These are phyloP conservation scores for Heliconius charithonia DNA, from an alignment of 2,888 invertebrate genomes.

Conservation along the genomic window DNA sequence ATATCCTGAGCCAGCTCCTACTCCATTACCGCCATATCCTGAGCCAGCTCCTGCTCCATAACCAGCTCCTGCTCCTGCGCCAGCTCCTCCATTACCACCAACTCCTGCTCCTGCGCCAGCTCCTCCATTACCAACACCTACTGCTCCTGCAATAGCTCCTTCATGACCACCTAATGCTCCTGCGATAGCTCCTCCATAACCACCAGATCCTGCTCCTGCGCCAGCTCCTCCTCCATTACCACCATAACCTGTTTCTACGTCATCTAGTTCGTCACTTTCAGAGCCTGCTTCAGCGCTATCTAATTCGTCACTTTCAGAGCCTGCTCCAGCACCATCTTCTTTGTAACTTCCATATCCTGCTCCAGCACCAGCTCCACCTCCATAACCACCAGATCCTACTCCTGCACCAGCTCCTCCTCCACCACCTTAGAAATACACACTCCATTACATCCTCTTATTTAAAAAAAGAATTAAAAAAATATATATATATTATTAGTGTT, in stretches of 20 bases:
- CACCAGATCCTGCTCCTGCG: background rate
- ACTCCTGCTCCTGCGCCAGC: background rate
- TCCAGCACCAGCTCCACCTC: background rate
- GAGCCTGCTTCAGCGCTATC: no score
- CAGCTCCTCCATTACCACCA: background rate
- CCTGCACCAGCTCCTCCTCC: background rate
- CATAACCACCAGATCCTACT: background rate
- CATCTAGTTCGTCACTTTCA: background rate
- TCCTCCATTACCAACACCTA: background rate
- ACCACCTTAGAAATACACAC: no score
- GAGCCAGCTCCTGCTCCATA: no score
- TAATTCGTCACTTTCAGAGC: background rate
- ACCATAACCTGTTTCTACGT: background rate
- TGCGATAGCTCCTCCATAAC: background rate
- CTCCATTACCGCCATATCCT: no score
- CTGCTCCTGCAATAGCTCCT: background rate
- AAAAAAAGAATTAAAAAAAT: no score
- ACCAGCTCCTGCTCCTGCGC: no score
- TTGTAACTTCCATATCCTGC: no score
- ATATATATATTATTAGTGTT: no score
- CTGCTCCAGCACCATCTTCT: background rate
- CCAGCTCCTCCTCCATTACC: background rate
- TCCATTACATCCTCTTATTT: no score
- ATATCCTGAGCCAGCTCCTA: no score
- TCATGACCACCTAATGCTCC: no score